Base-by-base conservation (phyloP, 2,113 vertebrate genomes). In the Dasyprocta punctata region DNA sequence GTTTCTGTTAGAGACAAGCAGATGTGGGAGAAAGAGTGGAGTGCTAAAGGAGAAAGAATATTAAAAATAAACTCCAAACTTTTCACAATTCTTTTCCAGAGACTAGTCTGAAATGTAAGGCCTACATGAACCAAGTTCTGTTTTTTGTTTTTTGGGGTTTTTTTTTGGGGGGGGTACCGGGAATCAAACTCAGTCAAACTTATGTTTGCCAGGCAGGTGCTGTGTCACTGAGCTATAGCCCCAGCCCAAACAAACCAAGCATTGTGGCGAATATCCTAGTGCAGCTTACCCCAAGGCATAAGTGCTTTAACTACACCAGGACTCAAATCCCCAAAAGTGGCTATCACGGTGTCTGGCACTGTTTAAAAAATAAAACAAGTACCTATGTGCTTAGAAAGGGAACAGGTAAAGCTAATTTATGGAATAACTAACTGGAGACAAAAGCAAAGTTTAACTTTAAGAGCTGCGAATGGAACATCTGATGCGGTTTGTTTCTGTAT, bases 381-480 rank as follows among this genome's bases (percentile, higher is more conserved):
- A 16, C 20, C 5, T 73, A 61, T 10, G 17, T 54, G 58, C 73
- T 97, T 91, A 86, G 65, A 80, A 95, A 93, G 28, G 33, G 36
- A 10, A 47, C 7, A 84, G n/a, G 77, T 33, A 11, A 36, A 85
- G 41, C 56, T 8, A 63, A 65, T 26, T 38, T 24, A 6, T 26
- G 12, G 85, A 60, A 44, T 30, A 86, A 65, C 17, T 26, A 71
- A 81, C 11, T 56, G 41, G 61, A 83, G 86, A 86, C 89, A 83
- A 95, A 95, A 69, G 60, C 71, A 49, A 44, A 91, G 33, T 49
- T 41, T 38, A 61, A 3, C 54, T 73, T 77, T 8, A 36, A 90
- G 84, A 84, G 82, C 41, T 61, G 24, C 61, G 65, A 85, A 52
- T 12, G 67, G 80, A 95, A 95, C 92, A 89, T 67, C 67, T 83